Conservation (phyloP, 2,888 invertebrate genomes). For the Keiferia lycopersicella region DNA sequence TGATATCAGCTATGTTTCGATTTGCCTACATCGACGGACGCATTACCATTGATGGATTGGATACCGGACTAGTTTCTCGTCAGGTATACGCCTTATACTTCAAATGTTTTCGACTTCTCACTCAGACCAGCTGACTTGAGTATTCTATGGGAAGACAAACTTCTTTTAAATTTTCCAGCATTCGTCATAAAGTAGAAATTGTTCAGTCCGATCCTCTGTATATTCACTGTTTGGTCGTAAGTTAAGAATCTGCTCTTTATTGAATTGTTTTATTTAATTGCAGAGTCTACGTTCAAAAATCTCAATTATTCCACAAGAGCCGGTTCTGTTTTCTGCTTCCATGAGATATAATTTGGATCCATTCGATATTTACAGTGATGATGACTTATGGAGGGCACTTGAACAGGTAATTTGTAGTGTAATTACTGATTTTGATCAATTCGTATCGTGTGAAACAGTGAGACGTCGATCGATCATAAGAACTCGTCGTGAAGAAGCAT, state of each 20-base stretch:
- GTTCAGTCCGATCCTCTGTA: too few species aligned
- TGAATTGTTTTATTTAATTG: slow-evolving; percentile 57
- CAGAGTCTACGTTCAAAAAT: slow-evolving; percentile 82
- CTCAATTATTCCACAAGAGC: slow-evolving; percentile 89
- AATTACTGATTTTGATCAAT: background rate
- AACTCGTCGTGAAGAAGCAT: too few species aligned
- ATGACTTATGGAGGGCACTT: slow-evolving; percentile 86
- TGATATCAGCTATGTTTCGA: slow-evolving; percentile 88
- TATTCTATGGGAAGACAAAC: too few species aligned
- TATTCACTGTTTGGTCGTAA: too few species aligned
- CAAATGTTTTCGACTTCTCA: background rate
- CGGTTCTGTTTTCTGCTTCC: slow-evolving; percentile 87
- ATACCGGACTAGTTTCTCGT: slow-evolving; percentile 79
- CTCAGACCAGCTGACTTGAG: too few species aligned
- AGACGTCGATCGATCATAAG: too few species aligned
- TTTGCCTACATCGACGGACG: slow-evolving; percentile 83
- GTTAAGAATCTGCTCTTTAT: too few species aligned
- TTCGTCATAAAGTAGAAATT: too few species aligned
- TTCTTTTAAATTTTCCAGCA: too few species aligned
- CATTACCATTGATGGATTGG: slow-evolving; percentile 84
- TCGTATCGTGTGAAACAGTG: too few species aligned
- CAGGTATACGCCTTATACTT: slow-evolving; percentile 54
- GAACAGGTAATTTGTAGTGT: slow-evolving; percentile 78
- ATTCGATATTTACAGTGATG: slow-evolving; percentile 85
- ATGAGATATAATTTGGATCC: slow-evolving; percentile 89